Evolutionary conservation across 2,797 vertebrate species (phyloP).

Genomic region (Garrulus glandarius): DNA sequence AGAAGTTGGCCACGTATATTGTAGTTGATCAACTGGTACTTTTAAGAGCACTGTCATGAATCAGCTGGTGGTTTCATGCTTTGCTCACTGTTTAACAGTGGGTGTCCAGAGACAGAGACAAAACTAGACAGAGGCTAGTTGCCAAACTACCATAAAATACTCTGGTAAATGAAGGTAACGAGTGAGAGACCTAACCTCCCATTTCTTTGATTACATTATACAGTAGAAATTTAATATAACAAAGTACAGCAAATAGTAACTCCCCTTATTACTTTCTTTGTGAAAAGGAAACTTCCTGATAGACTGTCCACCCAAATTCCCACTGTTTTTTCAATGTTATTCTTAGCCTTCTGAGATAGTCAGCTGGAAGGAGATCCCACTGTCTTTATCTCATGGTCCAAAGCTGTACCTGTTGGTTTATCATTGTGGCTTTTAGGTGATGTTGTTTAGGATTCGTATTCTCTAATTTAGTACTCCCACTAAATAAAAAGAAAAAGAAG

Average conservation of each 20-base stretch:
- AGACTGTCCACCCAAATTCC: neutral
- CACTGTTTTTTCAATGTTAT: neutral
- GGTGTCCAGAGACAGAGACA: neutral
- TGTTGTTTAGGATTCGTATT: neutral
- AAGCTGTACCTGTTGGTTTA: neutral
- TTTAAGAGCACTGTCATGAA: neutral
- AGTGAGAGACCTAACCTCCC: neutral
- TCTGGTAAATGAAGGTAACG: neutral
- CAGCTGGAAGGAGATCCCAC: neutral
- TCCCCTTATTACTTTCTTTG: neutral
- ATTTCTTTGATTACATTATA: neutral
- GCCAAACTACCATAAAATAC: neutral
- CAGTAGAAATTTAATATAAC: neutral
- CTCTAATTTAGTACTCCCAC: too few species aligned
- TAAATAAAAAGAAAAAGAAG: too few species aligned
- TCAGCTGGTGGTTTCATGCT: neutral
- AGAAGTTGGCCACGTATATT: neutral
- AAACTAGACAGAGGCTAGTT: neutral
- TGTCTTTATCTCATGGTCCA: neutral
- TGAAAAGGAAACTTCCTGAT: neutral
- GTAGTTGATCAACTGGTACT: neutral
- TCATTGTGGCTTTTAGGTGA: neutral
- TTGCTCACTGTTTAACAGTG: neutral
- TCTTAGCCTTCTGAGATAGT: neutral
- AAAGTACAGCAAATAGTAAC: neutral